Percentiles rank a stretch among this genome's conserved stretches.
These are phyloP conservation scores for Parotocinclus haroldoi DNA, from an alignment of 2,797 vertebrate species.

Conservation along the genomic window DNA sequence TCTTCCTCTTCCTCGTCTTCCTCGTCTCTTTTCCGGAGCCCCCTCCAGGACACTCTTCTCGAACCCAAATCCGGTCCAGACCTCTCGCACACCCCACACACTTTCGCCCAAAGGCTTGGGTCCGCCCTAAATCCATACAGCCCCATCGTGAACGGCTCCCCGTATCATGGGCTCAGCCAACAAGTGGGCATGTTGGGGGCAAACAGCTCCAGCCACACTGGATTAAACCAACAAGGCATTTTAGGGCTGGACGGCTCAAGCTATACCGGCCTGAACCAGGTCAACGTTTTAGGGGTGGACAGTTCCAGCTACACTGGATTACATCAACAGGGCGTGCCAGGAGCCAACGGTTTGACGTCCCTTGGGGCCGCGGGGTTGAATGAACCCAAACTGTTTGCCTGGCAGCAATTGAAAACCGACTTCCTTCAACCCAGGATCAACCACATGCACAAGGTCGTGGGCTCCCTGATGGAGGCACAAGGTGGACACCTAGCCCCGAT, in stretches of 20 bases:
- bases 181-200: slow-evolving; percentile 39
- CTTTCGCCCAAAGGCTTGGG: slow-evolving; percentile 59
- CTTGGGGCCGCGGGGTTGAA: slow-evolving; percentile 72
- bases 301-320: slow-evolving; percentile 62
- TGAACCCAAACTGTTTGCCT: slow-evolving; percentile 73
- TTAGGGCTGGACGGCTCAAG: slow-evolving; percentile 58
- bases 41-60: slow-evolving; percentile 69
- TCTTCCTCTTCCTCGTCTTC: slow-evolving; percentile 67
- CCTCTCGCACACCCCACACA: slow-evolving; percentile 55
- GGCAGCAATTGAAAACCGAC: slow-evolving; percentile 83
- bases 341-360: slow-evolving; percentile 65
- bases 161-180: slow-evolving; percentile 69
- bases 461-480: slow-evolving; percentile 32
- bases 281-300: slow-evolving; percentile 29
- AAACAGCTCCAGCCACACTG: slow-evolving; percentile 50
- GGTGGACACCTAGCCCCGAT: slow-evolving; percentile 65
- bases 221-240: slow-evolving; percentile 50
- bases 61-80: slow-evolving; percentile 59
- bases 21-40: slow-evolving; percentile 73
- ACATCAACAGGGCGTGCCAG: slow-evolving; percentile 56
- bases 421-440: slow-evolving; percentile 85
- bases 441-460: slow-evolving; percentile 74
- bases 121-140: slow-evolving; percentile 63
- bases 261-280: slow-evolving; percentile 66
- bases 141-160: slow-evolving; percentile 68